Evolutionary conservation across 2,888 invertebrate species (phyloP).

Genomic region (Sphinx pinastri): DNA sequence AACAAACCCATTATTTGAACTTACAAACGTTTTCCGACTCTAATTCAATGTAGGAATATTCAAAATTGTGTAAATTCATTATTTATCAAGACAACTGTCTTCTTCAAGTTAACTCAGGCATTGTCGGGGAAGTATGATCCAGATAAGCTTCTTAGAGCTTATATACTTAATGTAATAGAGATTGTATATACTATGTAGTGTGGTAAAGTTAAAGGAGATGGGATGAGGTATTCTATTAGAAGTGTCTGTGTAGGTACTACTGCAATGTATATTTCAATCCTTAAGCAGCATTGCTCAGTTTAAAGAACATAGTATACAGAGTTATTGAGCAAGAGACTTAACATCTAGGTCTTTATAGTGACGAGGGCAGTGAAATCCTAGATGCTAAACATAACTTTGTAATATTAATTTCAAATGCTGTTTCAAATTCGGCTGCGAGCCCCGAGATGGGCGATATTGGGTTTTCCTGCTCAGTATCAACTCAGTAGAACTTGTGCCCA

Average conservation of each 20-base stretch:
- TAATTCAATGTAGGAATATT: constrained; percentile 5
- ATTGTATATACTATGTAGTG: neutral
- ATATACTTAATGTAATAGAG: constrained; percentile 29
- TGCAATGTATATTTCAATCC: neutral
- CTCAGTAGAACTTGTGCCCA: too few species aligned
- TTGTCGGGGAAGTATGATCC: constrained; percentile 38
- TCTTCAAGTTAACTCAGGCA: constrained; percentile 30
- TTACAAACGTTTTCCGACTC: neutral
- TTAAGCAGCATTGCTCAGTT: too few species aligned
- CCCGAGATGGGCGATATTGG: too few species aligned
- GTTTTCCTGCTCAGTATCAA: too few species aligned
- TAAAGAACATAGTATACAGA: too few species aligned
- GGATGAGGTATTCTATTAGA: neutral
- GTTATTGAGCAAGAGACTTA: too few species aligned
- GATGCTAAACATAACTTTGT: too few species aligned
- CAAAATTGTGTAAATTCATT: constrained; percentile 22
- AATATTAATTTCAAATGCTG: too few species aligned
- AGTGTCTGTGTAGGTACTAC: neutral
- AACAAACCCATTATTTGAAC: constrained; percentile 11
- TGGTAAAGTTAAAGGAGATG: neutral
- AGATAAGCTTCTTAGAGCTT: constrained; percentile 45
- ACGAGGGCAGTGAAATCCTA: too few species aligned
- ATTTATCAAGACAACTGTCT: constrained; percentile 23
- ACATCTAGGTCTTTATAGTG: too few species aligned
- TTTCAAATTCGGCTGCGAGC: too few species aligned